Base-by-base conservation (phyloP, 2,113 vertebrate species). In the Carlito syrichta region DNA sequence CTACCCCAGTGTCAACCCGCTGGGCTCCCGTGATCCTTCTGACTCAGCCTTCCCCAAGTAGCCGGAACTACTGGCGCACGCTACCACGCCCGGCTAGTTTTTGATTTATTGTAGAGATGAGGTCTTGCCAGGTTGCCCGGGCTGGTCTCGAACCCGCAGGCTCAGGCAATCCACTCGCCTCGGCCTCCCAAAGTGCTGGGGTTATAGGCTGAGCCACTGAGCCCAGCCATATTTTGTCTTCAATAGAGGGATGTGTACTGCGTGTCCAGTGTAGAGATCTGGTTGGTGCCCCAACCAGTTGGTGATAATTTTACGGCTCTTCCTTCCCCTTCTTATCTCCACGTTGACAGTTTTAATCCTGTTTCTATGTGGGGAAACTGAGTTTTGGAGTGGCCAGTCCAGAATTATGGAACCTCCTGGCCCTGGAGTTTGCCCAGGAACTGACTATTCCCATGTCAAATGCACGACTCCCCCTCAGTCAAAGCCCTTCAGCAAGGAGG, bases 391-490 rank as follows among this genome's bases (percentile, higher is more conserved):
- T 10, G 11, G 58, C 5, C 20, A 48, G 23, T 68, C 48, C 32
- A 40, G 48, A 69, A 32, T 66, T 10, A 2, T 4, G 60, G 81
- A 92, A 25, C 2, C 4, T 16, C 50, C 43, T 1, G 9, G 32
- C 16, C 27, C 38, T 11, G 13, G 45, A 11, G 5, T 22, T 32
- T 40, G 40, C 54, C 22, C 4, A 8, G 9, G 52, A 81, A 23
- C 23, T 5, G 35, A 60, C 8, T 2, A 0, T 40, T 60, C 60
- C 38, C 32, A 0, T 0, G 10, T 68, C 45, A n/a, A 40, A 60
- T 73, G 32, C 40, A 27, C 0, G 0, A 17, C 20, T 45, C 43
- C 82, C 82, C 56, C 60, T 63, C 77, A 11, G 77, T 25, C 12
- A 32, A 58, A 11, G 83, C 58, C 69, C 91, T 84, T 95, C 58